Conservation (phyloP, 2,888 invertebrate genomes). For the Trachelus tabidus region DNA sequence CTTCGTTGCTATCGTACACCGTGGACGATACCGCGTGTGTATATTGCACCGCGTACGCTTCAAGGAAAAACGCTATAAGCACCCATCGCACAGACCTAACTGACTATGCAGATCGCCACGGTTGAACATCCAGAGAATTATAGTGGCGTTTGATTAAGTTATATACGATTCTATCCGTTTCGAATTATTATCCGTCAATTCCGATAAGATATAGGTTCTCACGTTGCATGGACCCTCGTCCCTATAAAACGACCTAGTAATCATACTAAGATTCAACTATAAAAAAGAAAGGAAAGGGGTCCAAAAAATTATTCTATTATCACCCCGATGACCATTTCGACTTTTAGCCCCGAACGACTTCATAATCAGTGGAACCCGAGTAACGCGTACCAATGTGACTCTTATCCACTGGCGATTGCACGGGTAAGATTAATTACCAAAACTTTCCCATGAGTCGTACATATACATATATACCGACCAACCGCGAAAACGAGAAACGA, state of each 20-base stretch:
- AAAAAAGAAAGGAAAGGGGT: neutral
- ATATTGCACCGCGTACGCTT: neutral
- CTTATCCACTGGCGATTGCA: neutral
- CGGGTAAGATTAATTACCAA: constrained; percentile 35
- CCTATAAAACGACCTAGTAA: neutral
- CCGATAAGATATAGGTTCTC: neutral
- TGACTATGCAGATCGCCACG: neutral
- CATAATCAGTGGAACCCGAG: neutral
- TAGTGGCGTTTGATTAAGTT: neutral
- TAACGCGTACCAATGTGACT: neutral
- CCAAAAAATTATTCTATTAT: neutral
- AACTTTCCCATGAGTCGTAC: constrained; percentile 24
- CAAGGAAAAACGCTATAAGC: neutral
- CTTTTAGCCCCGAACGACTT: neutral
- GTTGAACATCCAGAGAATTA: neutral
- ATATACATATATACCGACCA: neutral
- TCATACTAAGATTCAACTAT: neutral
- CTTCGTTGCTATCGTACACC: neutral
- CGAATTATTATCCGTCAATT: neutral
- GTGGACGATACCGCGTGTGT: neutral
- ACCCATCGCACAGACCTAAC: neutral
- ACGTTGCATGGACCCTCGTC: neutral
- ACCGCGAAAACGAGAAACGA: constrained; percentile 22
- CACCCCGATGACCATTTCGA: neutral
- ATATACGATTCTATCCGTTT: neutral